Evolutionary conservation across 2,797 vertebrate genomes (phyloP).

Genomic region (Phyllotis vaccarum): DNA sequence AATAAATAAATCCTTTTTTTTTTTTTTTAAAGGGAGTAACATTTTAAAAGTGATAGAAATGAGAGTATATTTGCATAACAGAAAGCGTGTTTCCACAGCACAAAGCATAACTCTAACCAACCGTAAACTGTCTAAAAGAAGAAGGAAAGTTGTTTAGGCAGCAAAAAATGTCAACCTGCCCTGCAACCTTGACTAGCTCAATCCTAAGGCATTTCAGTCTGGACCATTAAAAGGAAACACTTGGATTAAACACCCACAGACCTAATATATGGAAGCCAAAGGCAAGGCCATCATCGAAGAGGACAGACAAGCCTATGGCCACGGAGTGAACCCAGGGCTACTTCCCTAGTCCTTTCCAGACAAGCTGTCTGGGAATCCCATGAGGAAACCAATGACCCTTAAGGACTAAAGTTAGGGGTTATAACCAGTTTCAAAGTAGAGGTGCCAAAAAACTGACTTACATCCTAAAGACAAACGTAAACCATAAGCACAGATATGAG

Average conservation of each 20-base stretch:
- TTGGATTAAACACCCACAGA: slow-evolving; percentile 20
- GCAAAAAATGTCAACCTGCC: slow-evolving; percentile 50
- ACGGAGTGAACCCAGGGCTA: neutral
- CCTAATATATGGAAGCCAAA: neutral
- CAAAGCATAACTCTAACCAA: slow-evolving; percentile 1
- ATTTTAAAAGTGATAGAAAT: neutral
- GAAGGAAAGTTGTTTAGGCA: slow-evolving; percentile 52
- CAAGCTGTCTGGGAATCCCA: slow-evolving; percentile 10
- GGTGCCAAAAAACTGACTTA: neutral
- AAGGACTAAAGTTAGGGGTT: slow-evolving; percentile 2
- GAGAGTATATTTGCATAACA: neutral
- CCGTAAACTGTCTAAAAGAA: slow-evolving; percentile 17
- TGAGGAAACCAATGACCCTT: neutral
- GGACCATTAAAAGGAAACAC: slow-evolving; percentile 32
- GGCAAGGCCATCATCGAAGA: slow-evolving; percentile 11
- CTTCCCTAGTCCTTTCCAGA: slow-evolving; percentile 62
- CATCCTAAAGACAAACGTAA: slow-evolving; percentile 17
- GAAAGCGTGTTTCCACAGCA: neutral
- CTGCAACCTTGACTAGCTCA: neutral
- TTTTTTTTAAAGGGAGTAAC: neutral
- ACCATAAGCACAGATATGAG: neutral
- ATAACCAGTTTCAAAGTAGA: slow-evolving; percentile 1
- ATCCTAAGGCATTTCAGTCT: neutral
- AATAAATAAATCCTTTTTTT: too few species aligned
- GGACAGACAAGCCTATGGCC: neutral